Conservation (phyloP, 2,797 vertebrate genomes). For the Ateles fusciceps region DNA sequence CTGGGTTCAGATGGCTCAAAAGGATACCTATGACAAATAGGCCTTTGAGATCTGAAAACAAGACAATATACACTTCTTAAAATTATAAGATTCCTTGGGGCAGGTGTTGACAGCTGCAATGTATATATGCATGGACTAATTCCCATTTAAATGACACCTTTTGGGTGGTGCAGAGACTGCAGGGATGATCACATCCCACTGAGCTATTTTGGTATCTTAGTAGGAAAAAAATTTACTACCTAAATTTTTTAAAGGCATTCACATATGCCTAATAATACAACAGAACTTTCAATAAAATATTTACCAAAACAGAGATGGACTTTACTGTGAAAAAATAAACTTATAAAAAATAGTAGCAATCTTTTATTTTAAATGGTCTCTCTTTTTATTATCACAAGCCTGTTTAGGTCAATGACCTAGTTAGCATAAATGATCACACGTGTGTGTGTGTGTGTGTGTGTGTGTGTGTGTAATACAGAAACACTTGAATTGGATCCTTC, state of each 20-base stretch:
- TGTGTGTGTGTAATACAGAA: neutral
- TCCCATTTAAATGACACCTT: conserved; percentile 55
- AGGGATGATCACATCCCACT: neutral
- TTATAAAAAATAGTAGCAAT: neutral
- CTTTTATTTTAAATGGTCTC: neutral
- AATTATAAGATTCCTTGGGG: conserved; percentile 45
- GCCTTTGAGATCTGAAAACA: conserved; percentile 48
- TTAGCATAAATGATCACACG: neutral
- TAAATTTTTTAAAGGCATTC: neutral
- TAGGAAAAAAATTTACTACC: neutral
- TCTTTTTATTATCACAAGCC: neutral
- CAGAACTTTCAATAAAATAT: neutral
- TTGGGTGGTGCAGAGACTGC: neutral
- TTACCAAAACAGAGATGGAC: neutral
- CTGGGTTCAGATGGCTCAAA: conserved; percentile 37
- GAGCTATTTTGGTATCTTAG: neutral
- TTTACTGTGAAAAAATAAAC: neutral
- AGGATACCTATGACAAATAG: conserved; percentile 49
- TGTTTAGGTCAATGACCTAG: neutral
- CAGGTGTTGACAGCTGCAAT: conserved; percentile 45
- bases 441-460: neutral
- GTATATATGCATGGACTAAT: conserved; percentile 12
- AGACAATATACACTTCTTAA: conserved; percentile 39
- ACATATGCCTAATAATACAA: neutral
- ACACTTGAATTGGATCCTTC: neutral